phyloP scores from a whole-genome alignment of 1,140 invertebrate species.

The Orius laevigatus region DNA sequence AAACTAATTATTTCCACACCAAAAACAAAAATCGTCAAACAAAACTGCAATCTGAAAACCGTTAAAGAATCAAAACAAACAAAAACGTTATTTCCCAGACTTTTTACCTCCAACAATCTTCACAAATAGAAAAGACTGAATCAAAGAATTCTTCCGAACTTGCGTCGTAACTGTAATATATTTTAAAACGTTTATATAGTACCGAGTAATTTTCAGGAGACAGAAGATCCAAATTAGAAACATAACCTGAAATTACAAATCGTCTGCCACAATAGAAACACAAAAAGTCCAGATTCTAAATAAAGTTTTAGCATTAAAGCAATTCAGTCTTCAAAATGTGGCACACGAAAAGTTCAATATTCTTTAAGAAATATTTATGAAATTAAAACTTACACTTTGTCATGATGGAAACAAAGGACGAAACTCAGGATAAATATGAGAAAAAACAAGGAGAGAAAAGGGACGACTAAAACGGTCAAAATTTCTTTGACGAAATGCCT shows the following conservation, averaged over 20 bases:
- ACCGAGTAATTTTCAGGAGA: too few species aligned
- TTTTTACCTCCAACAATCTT: slow-evolving; percentile 19
- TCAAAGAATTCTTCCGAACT: slow-evolving; percentile 20
- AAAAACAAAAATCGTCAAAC: slow-evolving; percentile 2
- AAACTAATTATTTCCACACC: background rate
- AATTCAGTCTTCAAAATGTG: too few species aligned
- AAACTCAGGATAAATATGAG: slow-evolving; percentile 47
- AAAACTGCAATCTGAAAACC: background rate
- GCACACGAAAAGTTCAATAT: too few species aligned
- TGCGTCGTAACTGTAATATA: slow-evolving; percentile 18
- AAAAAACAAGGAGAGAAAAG: slow-evolving; percentile 46
- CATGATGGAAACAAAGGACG: slow-evolving; percentile 58
- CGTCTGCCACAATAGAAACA: too few species aligned
- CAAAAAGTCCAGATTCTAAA: too few species aligned
- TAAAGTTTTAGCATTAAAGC: too few species aligned
- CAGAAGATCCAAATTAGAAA: too few species aligned
- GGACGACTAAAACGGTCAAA: slow-evolving; percentile 49
- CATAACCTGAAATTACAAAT: too few species aligned
- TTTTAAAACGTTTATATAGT: slow-evolving; percentile 1
- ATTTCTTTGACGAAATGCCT: slow-evolving; percentile 55
- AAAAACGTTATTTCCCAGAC: slow-evolving; percentile 3
- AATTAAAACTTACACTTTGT: slow-evolving; percentile 51
- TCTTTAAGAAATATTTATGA: background rate
- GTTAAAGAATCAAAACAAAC: slow-evolving; percentile 9
- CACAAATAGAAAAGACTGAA: slow-evolving; percentile 21